Percentiles rank a stretch among this genome's conserved stretches.
Conservation (phyloP, 2,797 vertebrate genomes). For the Astyanax mexicanus region DNA sequence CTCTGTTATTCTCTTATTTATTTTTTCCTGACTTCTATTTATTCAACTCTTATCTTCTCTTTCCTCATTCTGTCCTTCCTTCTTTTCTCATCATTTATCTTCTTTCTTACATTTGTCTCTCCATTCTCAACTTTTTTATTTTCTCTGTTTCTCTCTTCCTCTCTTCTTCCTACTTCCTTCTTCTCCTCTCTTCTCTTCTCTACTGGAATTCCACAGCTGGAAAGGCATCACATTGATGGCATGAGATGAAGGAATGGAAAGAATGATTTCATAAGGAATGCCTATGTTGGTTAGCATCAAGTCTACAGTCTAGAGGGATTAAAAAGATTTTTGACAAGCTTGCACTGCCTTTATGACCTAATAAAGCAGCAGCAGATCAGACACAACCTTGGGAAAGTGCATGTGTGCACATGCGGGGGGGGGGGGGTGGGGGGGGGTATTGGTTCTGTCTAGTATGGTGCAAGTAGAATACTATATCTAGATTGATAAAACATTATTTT, state of each 20-base stretch:
- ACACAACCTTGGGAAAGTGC: constrained; percentile 23
- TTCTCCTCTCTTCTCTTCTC: background rate
- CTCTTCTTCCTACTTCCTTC: background rate
- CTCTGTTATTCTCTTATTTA: no score
- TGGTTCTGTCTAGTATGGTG: background rate
- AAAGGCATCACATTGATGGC: constrained; percentile 63
- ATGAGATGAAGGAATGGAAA: constrained; percentile 74
- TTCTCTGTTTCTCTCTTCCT: background rate
- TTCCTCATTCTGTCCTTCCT: background rate
- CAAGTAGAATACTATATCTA: background rate
- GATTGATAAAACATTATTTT: background rate
- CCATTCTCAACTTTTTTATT: background rate
- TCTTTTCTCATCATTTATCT: background rate
- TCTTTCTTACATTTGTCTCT: no score
- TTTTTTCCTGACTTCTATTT: background rate
- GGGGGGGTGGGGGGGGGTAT: constrained; percentile 31
- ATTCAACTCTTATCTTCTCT: background rate
- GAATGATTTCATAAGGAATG: constrained; percentile 70
- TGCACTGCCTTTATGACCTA: constrained; percentile 65
- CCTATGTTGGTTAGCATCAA: constrained; percentile 65
- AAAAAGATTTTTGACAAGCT: constrained; percentile 67
- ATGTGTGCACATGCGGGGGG: constrained; percentile 18
- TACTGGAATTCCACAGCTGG: constrained; percentile 41
- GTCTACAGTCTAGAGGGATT: constrained; percentile 64
- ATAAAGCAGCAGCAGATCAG: constrained; percentile 61